Evolutionary conservation across 2,797 vertebrate genomes (phyloP), one percentile per base, ranked within the genome.

Genomic region (Phalanger gymnotis): DNA sequence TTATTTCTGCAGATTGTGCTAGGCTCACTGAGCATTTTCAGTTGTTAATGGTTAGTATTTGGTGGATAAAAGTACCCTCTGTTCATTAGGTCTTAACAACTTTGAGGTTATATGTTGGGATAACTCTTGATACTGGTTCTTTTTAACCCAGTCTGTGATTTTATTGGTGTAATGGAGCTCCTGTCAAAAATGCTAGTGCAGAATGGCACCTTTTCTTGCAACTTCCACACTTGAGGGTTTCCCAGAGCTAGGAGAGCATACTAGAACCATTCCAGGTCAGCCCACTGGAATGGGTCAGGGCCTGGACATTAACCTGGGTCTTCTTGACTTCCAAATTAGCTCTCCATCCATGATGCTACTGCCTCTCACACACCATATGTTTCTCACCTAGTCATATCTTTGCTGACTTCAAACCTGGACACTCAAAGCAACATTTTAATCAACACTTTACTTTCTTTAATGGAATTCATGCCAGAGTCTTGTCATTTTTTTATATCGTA

Each of bases 1-100:
- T 93, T 89, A 53, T 97, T 95, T 66, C 92, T 97, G 40, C 40
- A 27, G 7, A 87, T 40, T 61, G 1, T 40, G 2, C 19, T 61
- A 34, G 30, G 13, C 27, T 73, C 14, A n/a, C 61, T 5, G 14
- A 27, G 22, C 22, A 87, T 87, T 87, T 51, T 87, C 40, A 81
- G 73, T 47, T 87, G 40, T 25, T 87, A 4, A 3, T 81, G 40
- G 40, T 55, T 55, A 81, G 5, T 11, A 3, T 51, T 4, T 27
- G 40, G 34, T 40, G 16, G 40, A 51, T 87, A 51, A 87, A 25
- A 1, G 25, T 87, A 87, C 22, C 40, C 30, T 47, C 19, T 81
- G 22, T 81, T 81, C 66, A 25, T 73, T 73, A 25, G 19, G 66
- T 73, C n/a, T 40, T 73, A 73, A 73, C n/a, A 22, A n/a, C 66